Evolutionary conservation across 2,797 vertebrate genomes (phyloP).

Genomic region (Euphonia xanthogaster): DNA sequence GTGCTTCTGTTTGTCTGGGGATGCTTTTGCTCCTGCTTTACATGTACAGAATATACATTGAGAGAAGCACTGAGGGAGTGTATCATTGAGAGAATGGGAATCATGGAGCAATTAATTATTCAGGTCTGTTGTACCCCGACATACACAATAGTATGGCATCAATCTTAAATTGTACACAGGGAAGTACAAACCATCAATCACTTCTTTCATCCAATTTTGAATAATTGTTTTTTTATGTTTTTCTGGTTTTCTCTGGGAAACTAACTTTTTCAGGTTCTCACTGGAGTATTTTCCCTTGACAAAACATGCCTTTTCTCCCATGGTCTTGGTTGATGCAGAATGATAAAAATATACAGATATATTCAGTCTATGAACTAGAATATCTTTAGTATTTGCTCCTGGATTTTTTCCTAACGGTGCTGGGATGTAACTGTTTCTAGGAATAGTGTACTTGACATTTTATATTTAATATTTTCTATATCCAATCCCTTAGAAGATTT

Average conservation of each 20-base stretch:
- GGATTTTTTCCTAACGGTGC: not conserved
- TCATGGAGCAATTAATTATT: slow-evolving; percentile 60
- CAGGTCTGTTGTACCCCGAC: slow-evolving; percentile 32
- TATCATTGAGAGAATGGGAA: slow-evolving; percentile 17
- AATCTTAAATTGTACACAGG: not conserved
- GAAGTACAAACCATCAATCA: not conserved
- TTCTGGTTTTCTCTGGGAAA: not conserved
- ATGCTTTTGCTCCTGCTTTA: slow-evolving; percentile 40
- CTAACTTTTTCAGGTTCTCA: not conserved
- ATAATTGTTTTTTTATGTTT: slow-evolving; percentile 17
- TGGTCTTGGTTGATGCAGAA: not conserved
- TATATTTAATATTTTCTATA: not conserved
- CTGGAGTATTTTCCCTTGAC: not conserved
- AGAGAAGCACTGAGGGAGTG: slow-evolving; percentile 13
- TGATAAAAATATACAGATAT: not conserved
- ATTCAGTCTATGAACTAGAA: not conserved
- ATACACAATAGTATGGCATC: not conserved
- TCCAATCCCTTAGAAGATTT: not conserved
- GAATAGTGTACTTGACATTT: not conserved
- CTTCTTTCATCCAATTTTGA: not conserved
- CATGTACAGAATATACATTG: slow-evolving; percentile 1
- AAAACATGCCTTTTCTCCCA: not conserved
- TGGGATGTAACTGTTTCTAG: not conserved
- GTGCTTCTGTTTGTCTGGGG: not conserved
- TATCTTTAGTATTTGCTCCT: not conserved